Base-by-base conservation (phyloP, 2,888 invertebrate genomes). In the Limulus polyphemus region DNA sequence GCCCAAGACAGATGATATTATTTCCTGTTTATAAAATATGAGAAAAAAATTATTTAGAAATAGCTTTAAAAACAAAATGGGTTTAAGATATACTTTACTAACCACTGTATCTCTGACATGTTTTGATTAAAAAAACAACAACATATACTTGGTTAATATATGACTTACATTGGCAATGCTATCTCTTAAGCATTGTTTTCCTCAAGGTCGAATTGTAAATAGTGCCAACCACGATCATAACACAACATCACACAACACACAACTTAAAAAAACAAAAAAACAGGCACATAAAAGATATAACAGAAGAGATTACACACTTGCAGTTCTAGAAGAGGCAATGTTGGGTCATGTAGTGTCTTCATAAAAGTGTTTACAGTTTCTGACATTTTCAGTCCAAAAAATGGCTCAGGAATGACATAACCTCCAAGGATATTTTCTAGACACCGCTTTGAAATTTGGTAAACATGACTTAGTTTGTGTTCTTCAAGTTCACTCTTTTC, bases 1-100 rank as follows among this genome's bases (percentile, higher is more conserved):
- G 0, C 97, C 95, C 0, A 94, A 92, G n/a, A 97, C 93, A 0
- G 93, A 91, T 0, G 97, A 90, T 59, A 99, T 88, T 13, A 97
- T 90, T 79, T 98, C 97, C 78, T 81, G 32, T 32, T 32, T 1
- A 32, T 32, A 32, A 32, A 32, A 32, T 7, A 32, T 32, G 32
- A 32, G 32, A 32, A 32, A 32, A n/a, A 32, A 32, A 32, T 32
- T 2, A 32, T 32, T 32, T 32, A 32, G 3, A 32, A 32, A 32
- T 32, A 32, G 32, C 32, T 32, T 32, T 32, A 32, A 32, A 32
- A 32, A 32, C 32, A 32, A 32, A 32, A 32, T 32, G 3, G 32
- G 7, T 32, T 32, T 32, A 32, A 32, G 32, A 32, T 32, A 32
- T 32, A 32, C 32, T 32, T 32, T 7, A 32, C 32, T 7, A 32